phyloP scores from a whole-genome alignment of 2,113 vertebrate species.

The Ia io region DNA sequence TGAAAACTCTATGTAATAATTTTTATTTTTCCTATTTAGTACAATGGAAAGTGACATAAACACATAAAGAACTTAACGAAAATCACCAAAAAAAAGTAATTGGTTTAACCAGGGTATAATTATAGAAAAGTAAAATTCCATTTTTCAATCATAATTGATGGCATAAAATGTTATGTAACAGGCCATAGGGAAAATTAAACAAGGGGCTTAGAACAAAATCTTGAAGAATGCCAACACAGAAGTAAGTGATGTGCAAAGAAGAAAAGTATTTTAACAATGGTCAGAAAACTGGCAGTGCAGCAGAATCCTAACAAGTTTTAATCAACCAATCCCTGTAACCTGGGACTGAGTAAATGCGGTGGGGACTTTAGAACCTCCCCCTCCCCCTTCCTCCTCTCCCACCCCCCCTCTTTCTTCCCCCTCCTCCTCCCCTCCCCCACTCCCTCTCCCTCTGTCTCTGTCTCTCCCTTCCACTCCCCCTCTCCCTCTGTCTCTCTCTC shows the following conservation, averaged over 20 bases:
- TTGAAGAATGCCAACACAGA: background rate
- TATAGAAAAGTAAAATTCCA: background rate
- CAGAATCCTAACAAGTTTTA: background rate
- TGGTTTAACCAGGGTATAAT: background rate
- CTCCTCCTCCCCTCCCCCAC: no score
- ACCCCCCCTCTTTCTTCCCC: no score
- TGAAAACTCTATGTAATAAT: background rate
- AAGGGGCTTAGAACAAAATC: background rate
- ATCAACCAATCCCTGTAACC: background rate
- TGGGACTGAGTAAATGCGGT: background rate
- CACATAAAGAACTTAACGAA: background rate
- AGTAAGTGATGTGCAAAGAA: background rate
- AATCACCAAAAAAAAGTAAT: background rate
- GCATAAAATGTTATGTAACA: background rate
- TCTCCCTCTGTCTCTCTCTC: no score
- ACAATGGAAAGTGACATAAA: background rate
- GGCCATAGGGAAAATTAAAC: background rate
- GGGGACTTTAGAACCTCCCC: background rate
- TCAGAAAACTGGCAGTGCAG: background rate
- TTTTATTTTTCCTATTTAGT: background rate
- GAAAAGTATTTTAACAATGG: background rate
- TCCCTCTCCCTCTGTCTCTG: no score
- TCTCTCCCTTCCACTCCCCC: no score
- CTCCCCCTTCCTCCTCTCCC: accelerated
- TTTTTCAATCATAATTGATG: background rate